Conservation (phyloP, 2,888 invertebrate species). For the Fissipunctia ypsillon region DNA sequence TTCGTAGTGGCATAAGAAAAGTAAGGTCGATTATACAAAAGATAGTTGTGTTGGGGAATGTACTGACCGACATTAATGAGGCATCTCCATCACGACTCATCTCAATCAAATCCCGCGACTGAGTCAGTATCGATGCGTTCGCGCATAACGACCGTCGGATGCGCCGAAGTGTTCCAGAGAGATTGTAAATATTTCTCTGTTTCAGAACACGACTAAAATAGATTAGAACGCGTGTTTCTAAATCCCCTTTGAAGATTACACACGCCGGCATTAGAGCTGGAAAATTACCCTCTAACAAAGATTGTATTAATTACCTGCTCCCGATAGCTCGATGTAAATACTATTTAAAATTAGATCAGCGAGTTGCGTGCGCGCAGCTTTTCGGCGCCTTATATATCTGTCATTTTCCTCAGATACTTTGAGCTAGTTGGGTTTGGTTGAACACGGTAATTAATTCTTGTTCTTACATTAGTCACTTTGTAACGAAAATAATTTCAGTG, state of each 20-base stretch:
- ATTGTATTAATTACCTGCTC: conserved; percentile 91
- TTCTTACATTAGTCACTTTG: conserved; percentile 52
- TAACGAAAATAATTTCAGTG: conserved; percentile 40
- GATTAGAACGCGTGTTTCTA: conserved; percentile 90
- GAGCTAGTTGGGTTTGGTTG: conserved; percentile 62
- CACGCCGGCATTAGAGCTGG: conserved; percentile 90
- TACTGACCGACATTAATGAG: conserved; percentile 81
- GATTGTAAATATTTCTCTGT: conserved; percentile 91
- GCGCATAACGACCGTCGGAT: conserved; percentile 89
- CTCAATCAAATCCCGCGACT: conserved; percentile 85
- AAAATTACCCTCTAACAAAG: conserved; percentile 91
- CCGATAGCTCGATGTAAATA: conserved; percentile 89
- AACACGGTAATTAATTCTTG: conserved; percentile 60
- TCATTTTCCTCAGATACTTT: conserved; percentile 82
- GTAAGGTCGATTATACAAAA: conserved; percentile 58
- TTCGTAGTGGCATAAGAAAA: conserved; percentile 52
- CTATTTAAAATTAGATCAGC: conserved; percentile 88
- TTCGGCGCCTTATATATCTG: conserved; percentile 84
- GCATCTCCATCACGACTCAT: conserved; percentile 81
- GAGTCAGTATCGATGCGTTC: conserved; percentile 88
- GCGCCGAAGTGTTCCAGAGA: conserved; percentile 90
- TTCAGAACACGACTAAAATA: conserved; percentile 90
- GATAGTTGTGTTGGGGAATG: conserved; percentile 72
- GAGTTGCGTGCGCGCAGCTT: conserved; percentile 79
- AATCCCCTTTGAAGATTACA: conserved; percentile 91